Evolutionary conservation across 2,797 vertebrate species (phyloP).

Genomic region (Thunnus albacares): DNA sequence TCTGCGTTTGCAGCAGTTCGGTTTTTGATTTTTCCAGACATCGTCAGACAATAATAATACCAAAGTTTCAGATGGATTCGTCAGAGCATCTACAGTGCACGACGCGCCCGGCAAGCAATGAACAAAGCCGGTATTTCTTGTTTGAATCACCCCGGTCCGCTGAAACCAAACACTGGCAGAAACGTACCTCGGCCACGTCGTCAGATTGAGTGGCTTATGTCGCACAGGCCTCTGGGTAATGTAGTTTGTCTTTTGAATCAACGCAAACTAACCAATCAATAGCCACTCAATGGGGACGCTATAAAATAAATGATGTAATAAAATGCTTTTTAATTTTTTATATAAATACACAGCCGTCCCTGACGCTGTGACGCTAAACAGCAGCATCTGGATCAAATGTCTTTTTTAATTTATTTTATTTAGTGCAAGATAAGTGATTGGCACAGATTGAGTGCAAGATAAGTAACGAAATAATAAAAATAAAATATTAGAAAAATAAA

Average conservation of each 20-base stretch:
- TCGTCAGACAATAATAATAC: constrained; percentile 39
- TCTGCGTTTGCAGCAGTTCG: constrained; percentile 87
- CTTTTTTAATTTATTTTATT: too few species aligned
- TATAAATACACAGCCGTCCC: background rate
- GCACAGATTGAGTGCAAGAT: too few species aligned
- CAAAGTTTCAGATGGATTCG: background rate
- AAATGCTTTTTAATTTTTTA: background rate
- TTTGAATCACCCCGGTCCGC: constrained; percentile 87
- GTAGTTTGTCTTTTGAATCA: constrained; percentile 52
- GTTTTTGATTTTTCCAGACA: constrained; percentile 88
- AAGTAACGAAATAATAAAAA: too few species aligned
- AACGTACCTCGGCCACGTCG: constrained; percentile 81
- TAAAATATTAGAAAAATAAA: too few species aligned
- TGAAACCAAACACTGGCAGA: constrained; percentile 45
- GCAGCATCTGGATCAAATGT: background rate
- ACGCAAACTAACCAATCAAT: background rate
- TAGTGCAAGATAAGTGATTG: too few species aligned
- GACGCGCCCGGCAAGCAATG: background rate
- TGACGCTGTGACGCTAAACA: background rate
- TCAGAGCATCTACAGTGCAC: background rate
- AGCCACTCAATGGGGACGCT: background rate
- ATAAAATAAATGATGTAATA: background rate
- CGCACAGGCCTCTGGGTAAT: constrained; percentile 75
- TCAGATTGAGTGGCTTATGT: constrained; percentile 53
- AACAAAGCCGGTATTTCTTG: constrained; percentile 44